Evolutionary conservation across 2,888 invertebrate species (phyloP), one percentile per base, ranked within the genome.

Genomic region (Seira musarum): DNA sequence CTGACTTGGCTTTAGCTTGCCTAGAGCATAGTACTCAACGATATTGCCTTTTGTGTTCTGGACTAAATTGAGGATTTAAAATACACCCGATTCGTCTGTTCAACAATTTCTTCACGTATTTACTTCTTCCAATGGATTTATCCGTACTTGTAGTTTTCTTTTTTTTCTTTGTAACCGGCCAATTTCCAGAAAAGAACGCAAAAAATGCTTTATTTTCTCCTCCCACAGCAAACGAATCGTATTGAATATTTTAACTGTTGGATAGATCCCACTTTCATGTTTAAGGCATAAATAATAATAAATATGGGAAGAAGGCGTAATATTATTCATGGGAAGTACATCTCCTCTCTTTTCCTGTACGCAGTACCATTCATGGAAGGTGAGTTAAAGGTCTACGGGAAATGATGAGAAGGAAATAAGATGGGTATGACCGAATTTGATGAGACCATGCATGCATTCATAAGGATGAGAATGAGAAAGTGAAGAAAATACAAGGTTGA

Each of bases 401-500:
- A 57, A 68, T 24, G 53, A 25, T 57, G 22, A 49, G 49, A 17
- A 40, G 19, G 53, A 21, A 17, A 68, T 13, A 53, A 22, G 61
- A 63, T 76, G 67, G 49, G 30, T 49, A 64, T 46, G 65, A 40
- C 64, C 61, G 40, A 30, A 30, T 30, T 30, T 30, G 30, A 30
- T 8, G 30, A 30, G 30, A 30, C 30, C 30, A 30, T 30, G 30
- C 30, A 30, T 30, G 30, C 30, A 30, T 30, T n/a, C n/a, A 30
- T 8, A 5, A 30, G 2, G 30, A 30, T 30, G 30, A 30, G 30
- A 30, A 30, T 30, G 30, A 30, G 30, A 74, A 61, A 64, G 76
- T 53, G 53, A 69, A 22, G 72, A 63, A 77, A 61, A 21, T 67
- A 67, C 67, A 53, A 69, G 69, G 65, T 69, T 53, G 64, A 73